Conservation (phyloP, 2,113 vertebrate species). For the Dascyllus trimaculatus region DNA sequence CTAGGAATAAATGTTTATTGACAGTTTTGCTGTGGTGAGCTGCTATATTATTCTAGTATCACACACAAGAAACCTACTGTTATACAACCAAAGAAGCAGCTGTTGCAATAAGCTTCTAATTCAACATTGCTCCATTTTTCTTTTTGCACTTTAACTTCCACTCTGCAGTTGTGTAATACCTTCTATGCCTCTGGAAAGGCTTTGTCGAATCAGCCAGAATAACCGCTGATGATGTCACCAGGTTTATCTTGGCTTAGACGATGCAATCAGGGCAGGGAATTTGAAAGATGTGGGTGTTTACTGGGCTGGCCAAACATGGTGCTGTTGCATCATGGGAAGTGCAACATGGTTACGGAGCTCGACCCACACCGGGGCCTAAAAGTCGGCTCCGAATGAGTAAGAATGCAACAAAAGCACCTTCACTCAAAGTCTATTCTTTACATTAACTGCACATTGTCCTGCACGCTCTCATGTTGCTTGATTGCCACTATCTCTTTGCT, state of each 20-base stretch:
- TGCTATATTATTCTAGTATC: slow-evolving; percentile 16
- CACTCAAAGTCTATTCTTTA: not conserved
- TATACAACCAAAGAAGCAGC: slow-evolving; percentile 23
- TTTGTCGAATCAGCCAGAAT: too few relatives aligned
- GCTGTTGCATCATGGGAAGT: slow-evolving; percentile 1
- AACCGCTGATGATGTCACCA: too few relatives aligned
- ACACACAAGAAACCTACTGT: slow-evolving; percentile 24
- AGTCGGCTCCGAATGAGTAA: too few relatives aligned
- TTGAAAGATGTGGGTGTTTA: too few relatives aligned
- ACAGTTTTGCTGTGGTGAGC: slow-evolving; percentile 8
- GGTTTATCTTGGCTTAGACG: too few relatives aligned
- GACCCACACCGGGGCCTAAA: not conserved
- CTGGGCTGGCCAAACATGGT: too few relatives aligned
- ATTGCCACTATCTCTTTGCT: not conserved
- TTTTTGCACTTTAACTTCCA: not conserved
- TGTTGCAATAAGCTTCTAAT: slow-evolving; percentile 18
- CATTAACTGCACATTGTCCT: not conserved
- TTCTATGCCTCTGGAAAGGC: not conserved
- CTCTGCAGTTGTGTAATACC: too few relatives aligned
- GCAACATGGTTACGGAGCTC: not conserved
- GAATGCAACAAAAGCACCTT: too few relatives aligned
- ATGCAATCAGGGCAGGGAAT: too few relatives aligned
- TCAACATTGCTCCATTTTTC: not conserved
- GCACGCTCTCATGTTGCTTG: not conserved
- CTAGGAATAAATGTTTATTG: slow-evolving; percentile 39